Base-by-base conservation (phyloP, 1,140 invertebrate species). In the Pantala flavescens region DNA sequence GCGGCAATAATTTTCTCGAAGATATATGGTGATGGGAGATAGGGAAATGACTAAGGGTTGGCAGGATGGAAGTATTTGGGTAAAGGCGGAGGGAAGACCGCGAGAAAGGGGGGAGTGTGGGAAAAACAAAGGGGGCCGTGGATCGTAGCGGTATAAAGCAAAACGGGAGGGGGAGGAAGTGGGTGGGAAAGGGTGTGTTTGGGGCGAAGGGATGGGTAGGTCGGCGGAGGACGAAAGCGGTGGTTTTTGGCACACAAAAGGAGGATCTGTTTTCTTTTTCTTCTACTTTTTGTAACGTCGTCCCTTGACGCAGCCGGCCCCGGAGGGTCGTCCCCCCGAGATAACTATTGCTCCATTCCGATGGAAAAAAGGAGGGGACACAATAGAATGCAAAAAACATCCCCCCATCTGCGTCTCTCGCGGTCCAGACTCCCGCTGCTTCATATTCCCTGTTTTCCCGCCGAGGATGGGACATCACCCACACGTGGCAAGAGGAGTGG, bases 41-140 rank as follows among this genome's bases (percentile, higher is more conserved):
- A 63, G 49, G 49, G 49, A 63, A 63, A 63, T 63, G 49, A 63
- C 49, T 19, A 16, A 63, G 49, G n/a, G 16, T 19, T 21, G 49
- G 49, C 16, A 63, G 49, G 49, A 63, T 63, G 49, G 49, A 63
- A 63, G 49, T 63, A 63, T 63, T 63, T 63, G 49, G 49, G 49
- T 63, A 63, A 63, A 21, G 49, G 49, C 49, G 49, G 49, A 63
- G 49, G 49, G 49, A 21, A 63, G 49, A 21, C 49, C n/a, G 49
- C n/a, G 49, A 21, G 14, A 63, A 63, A 63, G 49, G 49, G 49
- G 49, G 49, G 12, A 63, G 3, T 63, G 49, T 63, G 49, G 49
- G 49, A 63, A 63, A 63, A 63, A 63, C 49, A 16, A 36, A 36
- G n/a, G 49, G n/a, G n/a, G 12, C 16, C 14, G n/a, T 19, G 49